Base-by-base conservation (phyloP, 1,140 invertebrate species). In the Aphaenogaster rudis region DNA sequence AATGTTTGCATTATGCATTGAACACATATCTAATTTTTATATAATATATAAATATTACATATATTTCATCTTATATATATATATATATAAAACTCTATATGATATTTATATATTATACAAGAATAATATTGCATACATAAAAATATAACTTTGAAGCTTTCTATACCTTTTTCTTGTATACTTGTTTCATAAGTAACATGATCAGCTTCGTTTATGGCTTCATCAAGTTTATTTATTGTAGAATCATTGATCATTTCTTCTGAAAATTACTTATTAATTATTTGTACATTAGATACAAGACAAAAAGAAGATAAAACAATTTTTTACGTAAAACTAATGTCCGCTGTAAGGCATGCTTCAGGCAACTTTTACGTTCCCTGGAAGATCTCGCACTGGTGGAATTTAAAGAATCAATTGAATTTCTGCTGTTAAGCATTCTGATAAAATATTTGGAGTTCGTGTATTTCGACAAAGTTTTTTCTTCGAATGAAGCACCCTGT, bases 91-190 rank as follows among this genome's bases (percentile, higher is more conserved):
- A 61, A 61, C 11, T 61, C 9, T 61, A 0, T 2, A 61, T 33
- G 5, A 28, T 61, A 13, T 17, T 33, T 61, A 42, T 59, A 42
- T 45, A 45, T 28, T 28, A 79, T 33, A 36, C 15, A 11, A 66
- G 17, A 50, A 21, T 63, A 45, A 48, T 67, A 61, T 21, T 28
- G 7, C 42, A 42, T 9, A 67, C 33, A 54, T 54, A 69, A 61
- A 39, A 66, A 48, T 61, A 36, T n/a, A 64, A 21, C n/a, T 57
- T 33, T 45, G 81, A 13, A 1, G 2, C 15, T 1, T 9, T 78
- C 28, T 33, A 11, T 92, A 94, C 93, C 72, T 89, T 94, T 94
- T 57, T 94, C 92, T 36, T 90, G 71, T 5, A 92, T 0, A 39
- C 54, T 91, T 57, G 88, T 91, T 76, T 94, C 91, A 13, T 71